Base-by-base conservation (phyloP, 2,888 invertebrate species). In the Andrena marginata region DNA sequence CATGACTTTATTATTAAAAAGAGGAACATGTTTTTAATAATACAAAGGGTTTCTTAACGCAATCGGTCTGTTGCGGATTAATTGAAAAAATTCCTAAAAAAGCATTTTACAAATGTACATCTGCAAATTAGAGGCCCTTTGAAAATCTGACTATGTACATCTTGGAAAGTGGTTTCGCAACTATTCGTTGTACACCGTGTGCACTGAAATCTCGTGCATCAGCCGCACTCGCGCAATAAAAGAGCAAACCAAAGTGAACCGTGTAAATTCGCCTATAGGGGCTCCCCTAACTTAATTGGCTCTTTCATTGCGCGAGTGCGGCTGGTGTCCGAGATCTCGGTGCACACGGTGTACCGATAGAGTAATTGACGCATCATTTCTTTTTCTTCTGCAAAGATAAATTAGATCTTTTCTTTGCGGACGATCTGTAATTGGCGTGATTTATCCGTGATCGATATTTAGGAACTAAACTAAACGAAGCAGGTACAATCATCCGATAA, bases 401-500 rank as follows among this genome's bases (percentile, higher is more conserved):
- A 42, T 42, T 13, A 42, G 56, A 59, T 60, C 59, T 73, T 71
- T 59, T 72, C 35, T 63, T 81, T 35, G 20, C 26, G 59, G 48
- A 51, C 16, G 71, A 6, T 6, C 63, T 60, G 2, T 63, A 10
- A 48, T 16, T 20, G n/a, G 10, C 33, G 0, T 33, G 51, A 16
- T 35, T 83, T 51, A 49, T 54, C 48, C 82, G 33, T 7, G 76
- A 71, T 16, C 72, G 82, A 62, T 82, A 29, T 16, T 82, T 84
- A 31, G 56, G 16, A 26, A 76, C 54, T 42, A 75, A 49, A 2
- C 56, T 29, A 8, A 82, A 56, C 0, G 82, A 76, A 4, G 73
- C 67, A 3, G 84, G 80, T 5, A 80, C 49, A 5, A 91, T 85
- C 59, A 85, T 75, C 42, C 82, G 80, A 54, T 90, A 92, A 20